Conservation (phyloP, 92 coral and sea anemone genomes). For the Epizoanthus rinbou region DNA sequence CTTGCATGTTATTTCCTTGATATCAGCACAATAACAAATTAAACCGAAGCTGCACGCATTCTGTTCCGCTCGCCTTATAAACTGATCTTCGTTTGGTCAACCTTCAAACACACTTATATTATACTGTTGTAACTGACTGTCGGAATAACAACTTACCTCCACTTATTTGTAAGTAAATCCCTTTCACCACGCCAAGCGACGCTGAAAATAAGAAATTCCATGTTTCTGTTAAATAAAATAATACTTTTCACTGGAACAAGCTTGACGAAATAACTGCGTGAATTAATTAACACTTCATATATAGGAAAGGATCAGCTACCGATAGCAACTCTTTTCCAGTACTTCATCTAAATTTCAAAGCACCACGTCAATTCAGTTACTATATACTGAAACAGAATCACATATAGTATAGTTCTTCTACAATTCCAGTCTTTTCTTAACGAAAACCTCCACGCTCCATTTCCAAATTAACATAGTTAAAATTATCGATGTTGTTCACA, state of each 20-base stretch:
- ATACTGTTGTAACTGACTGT: too few relatives aligned
- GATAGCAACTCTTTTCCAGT: conserved; percentile 16
- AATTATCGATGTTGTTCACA: not conserved
- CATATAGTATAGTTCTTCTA: not conserved
- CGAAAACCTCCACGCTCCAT: not conserved
- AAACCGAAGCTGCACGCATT: too few relatives aligned
- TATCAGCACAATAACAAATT: too few relatives aligned
- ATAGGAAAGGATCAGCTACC: not conserved
- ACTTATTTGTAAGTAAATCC: not conserved
- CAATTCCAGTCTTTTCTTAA: not conserved
- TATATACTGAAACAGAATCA: not conserved
- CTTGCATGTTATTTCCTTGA: too few relatives aligned
- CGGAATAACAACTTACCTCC: conserved; percentile 2
- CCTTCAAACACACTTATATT: not conserved
- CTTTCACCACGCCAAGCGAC: conserved; percentile 8
- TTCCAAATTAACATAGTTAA: not conserved
- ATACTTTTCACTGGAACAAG: not conserved
- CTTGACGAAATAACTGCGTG: not conserved
- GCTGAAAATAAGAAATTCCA: conserved; percentile 9
- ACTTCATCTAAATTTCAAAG: conserved; percentile 10
- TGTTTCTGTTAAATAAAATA: not conserved
- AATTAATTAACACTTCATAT: not conserved
- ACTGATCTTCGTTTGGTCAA: not conserved
- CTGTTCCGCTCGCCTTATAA: not conserved
- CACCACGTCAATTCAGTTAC: too few relatives aligned